Evolutionary conservation across 2,113 vertebrate species (phyloP).

Genomic region (Himantopus leucocephalus): DNA sequence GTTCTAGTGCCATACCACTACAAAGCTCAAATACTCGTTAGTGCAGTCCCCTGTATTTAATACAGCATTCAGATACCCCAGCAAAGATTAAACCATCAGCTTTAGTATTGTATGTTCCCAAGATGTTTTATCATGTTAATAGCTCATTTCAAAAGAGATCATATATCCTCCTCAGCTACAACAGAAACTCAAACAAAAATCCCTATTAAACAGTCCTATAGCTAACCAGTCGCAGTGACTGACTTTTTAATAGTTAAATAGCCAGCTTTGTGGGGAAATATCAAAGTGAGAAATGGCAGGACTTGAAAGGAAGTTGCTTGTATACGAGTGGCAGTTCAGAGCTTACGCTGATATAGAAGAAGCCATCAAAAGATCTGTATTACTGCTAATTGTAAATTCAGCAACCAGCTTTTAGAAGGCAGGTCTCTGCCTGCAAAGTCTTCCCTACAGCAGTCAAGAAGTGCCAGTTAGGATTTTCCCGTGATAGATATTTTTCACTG

Average conservation of each 20-base stretch:
- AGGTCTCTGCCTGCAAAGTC: slow-evolving; percentile 2
- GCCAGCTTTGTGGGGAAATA: slow-evolving; percentile 24
- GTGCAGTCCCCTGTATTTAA: neutral
- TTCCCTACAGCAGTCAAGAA: neutral
- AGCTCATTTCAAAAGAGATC: slow-evolving; percentile 42
- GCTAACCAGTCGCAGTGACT: neutral
- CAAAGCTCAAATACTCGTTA: slow-evolving; percentile 12
- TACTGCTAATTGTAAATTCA: slow-evolving; percentile 5
- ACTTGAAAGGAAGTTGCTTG: slow-evolving; percentile 39
- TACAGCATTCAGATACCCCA: neutral
- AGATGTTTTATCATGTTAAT: slow-evolving; percentile 49
- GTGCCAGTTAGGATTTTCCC: neutral
- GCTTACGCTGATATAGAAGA: neutral
- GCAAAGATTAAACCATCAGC: slow-evolving; percentile 12
- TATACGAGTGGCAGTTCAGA: slow-evolving; percentile 10
- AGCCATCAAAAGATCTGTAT: slow-evolving; percentile 3
- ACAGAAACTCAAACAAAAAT: slow-evolving; percentile 4
- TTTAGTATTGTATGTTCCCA: neutral
- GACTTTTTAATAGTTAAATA: slow-evolving; percentile 25
- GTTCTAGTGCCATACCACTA: slow-evolving; percentile 55
- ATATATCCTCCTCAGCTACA: slow-evolving; percentile 3
- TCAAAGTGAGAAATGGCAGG: slow-evolving; percentile 24
- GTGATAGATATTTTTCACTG: neutral
- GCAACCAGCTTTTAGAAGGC: neutral
- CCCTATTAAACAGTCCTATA: neutral